Conservation (phyloP, 1,140 invertebrate genomes). For the Rhagoletis zephyria region DNA sequence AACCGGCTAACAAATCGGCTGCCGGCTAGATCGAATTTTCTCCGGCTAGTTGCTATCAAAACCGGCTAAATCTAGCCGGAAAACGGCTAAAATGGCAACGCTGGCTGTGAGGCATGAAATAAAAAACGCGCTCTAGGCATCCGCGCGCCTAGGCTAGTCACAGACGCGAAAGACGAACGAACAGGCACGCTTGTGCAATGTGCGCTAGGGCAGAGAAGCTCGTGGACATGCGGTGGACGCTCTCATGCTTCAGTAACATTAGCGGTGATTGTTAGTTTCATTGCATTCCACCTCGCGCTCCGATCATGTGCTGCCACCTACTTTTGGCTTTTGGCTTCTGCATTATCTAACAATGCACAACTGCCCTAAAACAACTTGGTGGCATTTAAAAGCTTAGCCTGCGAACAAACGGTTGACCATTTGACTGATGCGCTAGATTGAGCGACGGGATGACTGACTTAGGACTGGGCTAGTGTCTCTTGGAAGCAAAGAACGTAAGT, state of each 20-base stretch:
- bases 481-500: constrained; percentile 25
- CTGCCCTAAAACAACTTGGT: constrained; percentile 44
- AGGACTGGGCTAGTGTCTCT: neutral
- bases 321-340: constrained; percentile 37
- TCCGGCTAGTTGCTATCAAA: no score
- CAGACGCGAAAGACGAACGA: neutral
- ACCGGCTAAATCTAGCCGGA: no score
- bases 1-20: no score
- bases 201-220: constrained; percentile 24
- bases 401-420: constrained; percentile 38
- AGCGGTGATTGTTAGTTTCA: constrained; percentile 13
- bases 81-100: neutral
- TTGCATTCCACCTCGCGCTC: neutral
- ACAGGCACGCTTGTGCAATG: constrained; percentile 34
- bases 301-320: neutral
- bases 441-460: neutral
- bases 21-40: no score
- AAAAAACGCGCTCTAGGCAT: constrained; percentile 13
- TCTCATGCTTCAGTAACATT: constrained; percentile 6
- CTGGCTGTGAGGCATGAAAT: constrained; percentile 21
- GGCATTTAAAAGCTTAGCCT: constrained; percentile 23
- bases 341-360: constrained; percentile 27
- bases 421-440: constrained; percentile 45
- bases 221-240: constrained; percentile 38
- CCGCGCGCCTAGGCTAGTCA: constrained; percentile 33